phyloP scores from a whole-genome alignment of 2,888 invertebrate species.

The Ochlodes sylvanus region DNA sequence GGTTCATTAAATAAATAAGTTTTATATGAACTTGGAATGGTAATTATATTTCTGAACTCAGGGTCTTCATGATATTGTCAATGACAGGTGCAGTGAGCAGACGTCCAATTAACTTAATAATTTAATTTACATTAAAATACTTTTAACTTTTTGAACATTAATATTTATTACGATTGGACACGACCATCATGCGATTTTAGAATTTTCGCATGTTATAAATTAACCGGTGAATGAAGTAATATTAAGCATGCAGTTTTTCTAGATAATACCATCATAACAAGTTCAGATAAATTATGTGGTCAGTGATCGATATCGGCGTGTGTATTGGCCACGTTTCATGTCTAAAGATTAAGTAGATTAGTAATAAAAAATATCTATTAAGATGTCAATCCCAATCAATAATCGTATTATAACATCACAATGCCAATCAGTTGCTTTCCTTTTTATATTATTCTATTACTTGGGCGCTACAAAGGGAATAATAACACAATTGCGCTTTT shows the following conservation, averaged over 20 bases:
- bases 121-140: conserved; percentile 40
- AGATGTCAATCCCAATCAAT: conserved; percentile 16
- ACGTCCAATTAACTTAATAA: conserved; percentile 41
- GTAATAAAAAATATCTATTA: background rate
- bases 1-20: background rate
- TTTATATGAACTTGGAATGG: conserved; percentile 1
- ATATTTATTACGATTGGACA: conserved; percentile 35
- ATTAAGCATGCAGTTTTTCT: background rate
- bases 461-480: conserved; percentile 49
- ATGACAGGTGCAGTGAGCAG: conserved; percentile 42
- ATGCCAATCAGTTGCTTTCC: conserved; percentile 15
- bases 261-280: no score
- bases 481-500: conserved; percentile 59
- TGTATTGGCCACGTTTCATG: no score
- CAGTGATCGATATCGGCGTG: no score
- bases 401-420: conserved; percentile 18
- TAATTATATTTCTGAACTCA: conserved; percentile 6
- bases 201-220: conserved; percentile 12
- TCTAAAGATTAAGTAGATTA: background rate
- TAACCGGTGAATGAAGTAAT: background rate
- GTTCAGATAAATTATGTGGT: no score
- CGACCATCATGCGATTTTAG: conserved; percentile 12
- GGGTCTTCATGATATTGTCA: conserved; percentile 6
- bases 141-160: conserved; percentile 29
- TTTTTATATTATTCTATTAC: conserved; percentile 48